These are phyloP conservation scores for Agrotis exclamationis DNA, from an alignment of 2,888 invertebrate genomes.

Conservation along the genomic window DNA sequence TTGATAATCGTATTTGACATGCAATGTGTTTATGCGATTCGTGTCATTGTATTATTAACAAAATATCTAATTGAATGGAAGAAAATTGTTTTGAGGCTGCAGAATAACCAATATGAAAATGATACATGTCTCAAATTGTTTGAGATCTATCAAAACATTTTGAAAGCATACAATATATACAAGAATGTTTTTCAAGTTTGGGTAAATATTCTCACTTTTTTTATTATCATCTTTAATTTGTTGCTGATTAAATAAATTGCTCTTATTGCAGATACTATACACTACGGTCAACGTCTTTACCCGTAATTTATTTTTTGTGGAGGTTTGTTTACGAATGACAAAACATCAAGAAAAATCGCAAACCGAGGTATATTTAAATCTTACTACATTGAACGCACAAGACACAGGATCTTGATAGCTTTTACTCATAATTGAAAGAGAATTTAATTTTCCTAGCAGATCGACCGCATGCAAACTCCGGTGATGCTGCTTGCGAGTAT, in stretches of 20 bases:
- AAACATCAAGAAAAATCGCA: not conserved
- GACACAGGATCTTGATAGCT: not conserved
- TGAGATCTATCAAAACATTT: constrained; percentile 31
- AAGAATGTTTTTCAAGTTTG: not conserved
- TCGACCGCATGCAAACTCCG: not conserved
- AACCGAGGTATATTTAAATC: not conserved
- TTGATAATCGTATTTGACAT: not conserved
- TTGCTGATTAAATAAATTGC: not conserved
- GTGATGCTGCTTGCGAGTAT: not conserved
- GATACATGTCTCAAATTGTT: constrained; percentile 4
- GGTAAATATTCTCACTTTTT: not conserved
- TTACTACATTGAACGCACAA: no score
- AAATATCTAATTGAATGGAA: not conserved
- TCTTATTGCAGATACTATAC: constrained; percentile 1
- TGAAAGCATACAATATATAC: constrained; percentile 19
- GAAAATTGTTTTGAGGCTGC: not conserved
- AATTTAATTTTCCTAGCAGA: not conserved
- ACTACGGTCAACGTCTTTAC: constrained; percentile 7
- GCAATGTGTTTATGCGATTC: constrained; percentile 7
- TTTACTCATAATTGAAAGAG: not conserved
- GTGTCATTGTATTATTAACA: not conserved
- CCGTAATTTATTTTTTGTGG: not conserved
- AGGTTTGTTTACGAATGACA: not conserved
- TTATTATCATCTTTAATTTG: not conserved
- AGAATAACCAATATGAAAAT: not conserved